Percentiles rank a stretch among this genome's conserved stretches.
These are phyloP conservation scores for Pantherophis guttatus DNA, from an alignment of 2,113 vertebrate species.

Conservation along the genomic window DNA sequence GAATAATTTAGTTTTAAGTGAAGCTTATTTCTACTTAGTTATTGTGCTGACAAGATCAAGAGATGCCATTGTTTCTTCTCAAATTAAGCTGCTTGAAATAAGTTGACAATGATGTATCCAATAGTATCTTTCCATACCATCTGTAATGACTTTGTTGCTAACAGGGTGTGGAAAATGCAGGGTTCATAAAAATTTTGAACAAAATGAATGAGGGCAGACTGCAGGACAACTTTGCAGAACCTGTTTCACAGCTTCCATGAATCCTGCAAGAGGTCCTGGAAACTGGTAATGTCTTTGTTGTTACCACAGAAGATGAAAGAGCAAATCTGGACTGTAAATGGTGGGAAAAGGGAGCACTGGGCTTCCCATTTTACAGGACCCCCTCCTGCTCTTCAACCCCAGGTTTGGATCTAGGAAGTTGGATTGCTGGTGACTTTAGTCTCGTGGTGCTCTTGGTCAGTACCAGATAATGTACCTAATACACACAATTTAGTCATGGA, in stretches of 20 bases:
- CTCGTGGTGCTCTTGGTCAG: neutral
- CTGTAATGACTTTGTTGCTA: neutral
- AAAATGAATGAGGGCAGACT: neutral
- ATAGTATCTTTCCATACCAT: neutral
- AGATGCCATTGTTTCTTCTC: neutral
- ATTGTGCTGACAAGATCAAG: neutral
- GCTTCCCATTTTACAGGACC: neutral
- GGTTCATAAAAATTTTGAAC: neutral
- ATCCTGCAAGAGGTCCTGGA: neutral
- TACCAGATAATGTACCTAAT: neutral
- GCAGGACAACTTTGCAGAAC: neutral
- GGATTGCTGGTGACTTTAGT: neutral
- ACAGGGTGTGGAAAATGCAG: neutral
- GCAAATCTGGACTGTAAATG: neutral
- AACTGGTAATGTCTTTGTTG: neutral
- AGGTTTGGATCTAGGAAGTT: neutral
- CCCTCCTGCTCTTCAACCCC: neutral
- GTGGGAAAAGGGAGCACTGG: neutral
- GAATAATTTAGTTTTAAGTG: neutral
- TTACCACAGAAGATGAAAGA: neutral
- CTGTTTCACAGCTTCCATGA: neutral
- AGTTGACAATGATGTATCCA: neutral
- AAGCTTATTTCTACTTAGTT: neutral
- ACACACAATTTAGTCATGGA: neutral
- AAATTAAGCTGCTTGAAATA: neutral